phyloP scores from a whole-genome alignment of 2,113 vertebrate genomes.

The Aspiorhynchus laticeps region DNA sequence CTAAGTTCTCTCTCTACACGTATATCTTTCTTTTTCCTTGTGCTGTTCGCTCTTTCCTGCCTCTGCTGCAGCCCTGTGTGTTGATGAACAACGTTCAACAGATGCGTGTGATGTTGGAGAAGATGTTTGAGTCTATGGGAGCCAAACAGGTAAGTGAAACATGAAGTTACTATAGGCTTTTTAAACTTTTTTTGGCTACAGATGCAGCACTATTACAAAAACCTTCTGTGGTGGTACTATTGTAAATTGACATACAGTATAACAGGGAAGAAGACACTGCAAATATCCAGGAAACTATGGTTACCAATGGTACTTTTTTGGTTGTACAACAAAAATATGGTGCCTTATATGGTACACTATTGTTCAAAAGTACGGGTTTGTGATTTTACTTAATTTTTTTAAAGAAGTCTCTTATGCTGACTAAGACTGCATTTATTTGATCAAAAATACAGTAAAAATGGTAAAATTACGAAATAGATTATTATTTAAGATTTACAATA shows the following conservation, averaged over 20 bases:
- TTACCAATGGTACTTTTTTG: neutral
- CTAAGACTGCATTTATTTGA: neutral
- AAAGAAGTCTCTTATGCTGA: neutral
- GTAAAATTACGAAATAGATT: neutral
- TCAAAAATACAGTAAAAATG: neutral
- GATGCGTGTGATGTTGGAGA: constrained; percentile 93
- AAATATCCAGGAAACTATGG: neutral
- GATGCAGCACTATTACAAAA: neutral
- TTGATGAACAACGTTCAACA: constrained; percentile 97
- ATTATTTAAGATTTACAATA: too few species aligned
- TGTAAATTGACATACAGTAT: neutral
- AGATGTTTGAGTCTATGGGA: constrained; percentile 99
- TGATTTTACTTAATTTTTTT: neutral
- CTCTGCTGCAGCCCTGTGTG: constrained; percentile 82
- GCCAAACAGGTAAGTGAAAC: constrained; percentile 86
- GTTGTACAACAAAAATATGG: neutral
- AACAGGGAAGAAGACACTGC: neutral
- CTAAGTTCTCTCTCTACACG: neutral
- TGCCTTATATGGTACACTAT: neutral
- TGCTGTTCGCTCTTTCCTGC: constrained; percentile 4
- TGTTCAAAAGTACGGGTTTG: neutral
- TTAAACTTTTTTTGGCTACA: neutral
- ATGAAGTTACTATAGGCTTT: neutral
- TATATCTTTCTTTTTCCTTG: constrained; percentile 4
- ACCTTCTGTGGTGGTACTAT: neutral